Percentiles rank a stretch among this genome's conserved stretches.
phyloP scores from a whole-genome alignment of 2,113 vertebrate genomes.

The Dinomys branickii region DNA sequence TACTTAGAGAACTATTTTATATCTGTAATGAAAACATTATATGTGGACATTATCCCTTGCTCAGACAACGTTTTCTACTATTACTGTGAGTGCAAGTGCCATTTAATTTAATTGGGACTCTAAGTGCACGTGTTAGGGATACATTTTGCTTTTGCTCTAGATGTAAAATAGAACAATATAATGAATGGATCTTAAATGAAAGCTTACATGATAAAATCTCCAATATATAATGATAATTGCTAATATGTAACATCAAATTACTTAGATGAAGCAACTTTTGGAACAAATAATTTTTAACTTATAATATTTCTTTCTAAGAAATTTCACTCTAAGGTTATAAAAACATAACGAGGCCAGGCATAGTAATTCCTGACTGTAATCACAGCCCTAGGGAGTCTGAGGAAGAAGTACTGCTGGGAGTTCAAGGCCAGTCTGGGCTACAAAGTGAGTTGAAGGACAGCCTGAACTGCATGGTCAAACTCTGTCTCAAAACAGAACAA shows the following conservation, averaged over 20 bases:
- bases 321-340: conserved; percentile 8
- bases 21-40: conserved; percentile 26
- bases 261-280: neutral
- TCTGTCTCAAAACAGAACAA: no score
- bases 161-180: neutral
- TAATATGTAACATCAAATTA: conserved; percentile 7
- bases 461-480: no score
- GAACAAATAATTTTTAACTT: conserved; percentile 9
- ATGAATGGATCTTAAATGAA: conserved; percentile 34
- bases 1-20: conserved; percentile 42
- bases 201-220: neutral
- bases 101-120: neutral
- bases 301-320: neutral
- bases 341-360: neutral
- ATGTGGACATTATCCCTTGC: neutral
- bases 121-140: neutral
- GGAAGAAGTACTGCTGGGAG: no score
- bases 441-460: no score
- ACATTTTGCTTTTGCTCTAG: neutral
- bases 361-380: no score
- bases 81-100: neutral
- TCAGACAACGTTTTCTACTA: neutral
- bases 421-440: no score
- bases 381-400: no score
- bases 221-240: neutral